Base-by-base conservation (phyloP, 1,140 invertebrate species). In the Drosophila ohnishii region DNA sequence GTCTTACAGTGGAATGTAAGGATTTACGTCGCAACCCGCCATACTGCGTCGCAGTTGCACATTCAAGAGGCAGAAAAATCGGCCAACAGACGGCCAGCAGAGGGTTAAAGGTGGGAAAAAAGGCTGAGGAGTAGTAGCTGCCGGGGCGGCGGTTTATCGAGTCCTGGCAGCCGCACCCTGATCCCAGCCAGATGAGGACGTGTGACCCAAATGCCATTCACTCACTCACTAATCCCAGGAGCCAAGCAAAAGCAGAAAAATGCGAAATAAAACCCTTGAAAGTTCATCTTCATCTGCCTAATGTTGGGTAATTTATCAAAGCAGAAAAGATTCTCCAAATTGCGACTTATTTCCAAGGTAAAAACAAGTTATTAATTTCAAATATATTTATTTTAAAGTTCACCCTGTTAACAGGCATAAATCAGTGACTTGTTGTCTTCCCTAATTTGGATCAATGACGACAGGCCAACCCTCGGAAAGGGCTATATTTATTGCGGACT, bases 11-110 rank as follows among this genome's bases (percentile, higher is more conserved):
- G 53, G 22, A 61, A 32, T 66, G 10, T 64, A 53, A 57, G 75
- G 79, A 82, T 78, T 82, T 82, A 69, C 79, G 79, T 64, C 69
- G 64, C 75, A 50, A 58, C 45, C 51, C 34, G 32, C 37, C 60
- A 58, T 50, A 83, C 61, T 84, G 71, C 80, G 80, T 60, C 71
- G 75, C 61, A 71, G 61, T 71, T 84, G 80, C 80, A 50, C 47
- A 75, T 37, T 40, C 19, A 32, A 70, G 47, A 40, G 70, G 47
- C 70, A 56, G 22, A 14, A 37, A 53, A 53, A 63, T 32, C n/a
- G 30, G 53, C 50, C 30, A 62, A 67, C 58, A 44, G 60, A 47
- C 48, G 28, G 25, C 22, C 22, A 14, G 19, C 22, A 30, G 37
- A 34, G 37, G 56, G 61, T 64, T 34, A 70, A 25, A 22, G 40